Conservation (phyloP, 2,113 vertebrate genomes). For the Alethe castanea region DNA sequence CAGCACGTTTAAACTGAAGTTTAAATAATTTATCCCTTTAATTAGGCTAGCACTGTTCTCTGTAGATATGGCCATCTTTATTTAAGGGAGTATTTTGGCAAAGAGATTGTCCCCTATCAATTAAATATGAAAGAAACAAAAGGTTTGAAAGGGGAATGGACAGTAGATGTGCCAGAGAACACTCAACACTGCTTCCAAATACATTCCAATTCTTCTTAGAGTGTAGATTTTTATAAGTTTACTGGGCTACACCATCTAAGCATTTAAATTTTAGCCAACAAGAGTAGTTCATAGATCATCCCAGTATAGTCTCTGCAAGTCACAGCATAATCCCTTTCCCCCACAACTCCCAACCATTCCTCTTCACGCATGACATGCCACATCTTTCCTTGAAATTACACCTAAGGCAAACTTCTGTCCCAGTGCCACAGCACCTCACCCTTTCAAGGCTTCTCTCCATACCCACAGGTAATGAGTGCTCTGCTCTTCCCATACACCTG, state of each 20-base stretch:
- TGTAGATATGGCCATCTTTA: not conserved
- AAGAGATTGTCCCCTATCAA: not conserved
- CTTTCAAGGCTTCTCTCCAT: not conserved
- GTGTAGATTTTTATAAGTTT: not conserved
- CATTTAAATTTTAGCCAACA: not conserved
- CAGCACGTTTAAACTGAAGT: not conserved
- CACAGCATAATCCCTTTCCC: not conserved
- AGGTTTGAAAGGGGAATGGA: not conserved
- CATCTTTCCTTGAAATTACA: not conserved
- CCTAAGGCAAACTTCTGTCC: not conserved
- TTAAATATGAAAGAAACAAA: not conserved
- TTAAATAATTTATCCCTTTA: not conserved
- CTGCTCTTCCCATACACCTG: not conserved
- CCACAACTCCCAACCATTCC: not conserved
- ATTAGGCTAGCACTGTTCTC: not conserved
- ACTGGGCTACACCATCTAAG: not conserved
- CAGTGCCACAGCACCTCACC: not conserved
- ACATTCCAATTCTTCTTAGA: not conserved
- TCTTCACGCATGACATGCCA: fast-evolving
- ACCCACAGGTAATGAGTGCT: not conserved
- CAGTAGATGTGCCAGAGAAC: not conserved
- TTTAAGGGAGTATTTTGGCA: not conserved
- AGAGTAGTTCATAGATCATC: not conserved
- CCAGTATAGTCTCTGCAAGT: not conserved
- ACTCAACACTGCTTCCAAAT: not conserved